Evolutionary conservation across 2,888 invertebrate genomes (phyloP).

Genomic region (Lacanobia oleracea): DNA sequence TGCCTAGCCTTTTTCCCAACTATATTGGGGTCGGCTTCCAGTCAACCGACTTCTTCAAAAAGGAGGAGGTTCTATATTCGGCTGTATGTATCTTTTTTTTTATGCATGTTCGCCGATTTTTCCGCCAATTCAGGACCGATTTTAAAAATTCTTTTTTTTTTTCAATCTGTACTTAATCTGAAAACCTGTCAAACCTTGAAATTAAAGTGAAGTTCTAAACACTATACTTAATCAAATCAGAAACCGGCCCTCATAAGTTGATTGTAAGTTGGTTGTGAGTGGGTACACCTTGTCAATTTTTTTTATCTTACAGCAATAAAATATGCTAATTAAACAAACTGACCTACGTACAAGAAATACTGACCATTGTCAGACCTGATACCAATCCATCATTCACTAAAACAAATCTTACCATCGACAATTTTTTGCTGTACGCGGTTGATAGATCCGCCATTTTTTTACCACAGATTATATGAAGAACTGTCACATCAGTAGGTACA

Average conservation of each 20-base stretch:
- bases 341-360: slow-evolving; percentile 16
- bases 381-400: slow-evolving; percentile 32
- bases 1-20: no score
- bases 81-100: no score
- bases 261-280: neutral
- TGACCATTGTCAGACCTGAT: slow-evolving; percentile 7
- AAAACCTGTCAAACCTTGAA: no score
- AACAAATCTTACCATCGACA: slow-evolving; percentile 9
- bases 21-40: no score
- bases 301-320: neutral
- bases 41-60: no score
- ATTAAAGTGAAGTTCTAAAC: neutral
- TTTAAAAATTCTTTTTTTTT: no score
- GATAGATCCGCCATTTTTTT: slow-evolving; percentile 23
- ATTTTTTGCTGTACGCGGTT: slow-evolving; percentile 29
- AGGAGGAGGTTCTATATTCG: no score
- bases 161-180: no score
- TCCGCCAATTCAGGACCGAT: no score
- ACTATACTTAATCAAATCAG: neutral
- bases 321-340: slow-evolving; percentile 13
- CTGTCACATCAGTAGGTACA: slow-evolving; percentile 27
- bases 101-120: no score
- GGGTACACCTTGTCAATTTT: neutral
- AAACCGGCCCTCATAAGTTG: neutral
- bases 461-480: slow-evolving; percentile 7